Evolutionary conservation across 1,140 invertebrate species (phyloP), one percentile per base, ranked within the genome.

Genomic region (Ceratina calcarata): DNA sequence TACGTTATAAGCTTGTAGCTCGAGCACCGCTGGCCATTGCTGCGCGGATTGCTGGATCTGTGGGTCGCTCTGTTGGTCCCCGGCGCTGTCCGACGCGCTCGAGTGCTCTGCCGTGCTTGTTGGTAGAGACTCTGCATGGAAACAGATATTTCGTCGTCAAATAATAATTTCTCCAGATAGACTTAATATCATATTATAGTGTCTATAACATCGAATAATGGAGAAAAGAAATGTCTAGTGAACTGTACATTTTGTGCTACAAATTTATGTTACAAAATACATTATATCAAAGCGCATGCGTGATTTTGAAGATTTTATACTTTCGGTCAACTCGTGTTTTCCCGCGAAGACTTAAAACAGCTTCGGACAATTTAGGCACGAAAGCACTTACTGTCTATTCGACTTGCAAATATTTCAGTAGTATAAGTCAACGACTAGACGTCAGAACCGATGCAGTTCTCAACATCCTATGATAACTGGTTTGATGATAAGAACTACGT

Each of bases 1-100:
- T 87, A 96, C 95, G 87, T 97, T 96, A 87, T 97, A 95, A 80
- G 97, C 96, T 88, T 96, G 94, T 45, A 97, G 94, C 93, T 97
- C 97, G 75, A 97, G 93, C 32, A 97, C 95, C 13, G 96, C 95
- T n/a, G 96, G 95, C 96, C 96, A 97, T 89, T 95, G 95, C 90
- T 95, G 95, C 85, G 95, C 95, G 55, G 95, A 95, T 91, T 95
- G 94, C 82, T 96, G 95, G 66, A 91, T 93, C 90, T 93, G 94
- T 68, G 91, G 94, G 88, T 93, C 94, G 92, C 94, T 95, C 88
- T 94, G 95, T 86, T 91, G 95, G 91, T 90, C 87, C 24, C 91
- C 77, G 78, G 88, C 87, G 86, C 88, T 83, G 80, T 93, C 92
- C 87, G 93, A 93, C 51, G 93, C 93, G 84, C 93, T 94, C 68